Percentiles rank a stretch among this genome's conserved stretches.
Conservation (phyloP, 2,888 invertebrate species). For the Margaritifera margaritifera region DNA sequence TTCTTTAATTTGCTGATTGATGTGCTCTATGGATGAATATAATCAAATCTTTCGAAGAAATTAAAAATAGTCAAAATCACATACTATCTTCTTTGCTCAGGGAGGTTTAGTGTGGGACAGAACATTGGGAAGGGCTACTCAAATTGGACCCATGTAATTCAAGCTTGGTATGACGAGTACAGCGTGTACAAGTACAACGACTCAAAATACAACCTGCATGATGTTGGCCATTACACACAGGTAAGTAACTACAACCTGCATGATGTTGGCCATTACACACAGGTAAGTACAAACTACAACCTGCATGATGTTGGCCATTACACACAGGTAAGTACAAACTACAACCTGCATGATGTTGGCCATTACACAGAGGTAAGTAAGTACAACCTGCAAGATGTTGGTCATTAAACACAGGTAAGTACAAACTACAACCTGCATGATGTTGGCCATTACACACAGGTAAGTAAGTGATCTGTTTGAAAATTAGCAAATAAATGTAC, state of each 20-base stretch:
- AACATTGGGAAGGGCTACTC: conserved; percentile 27
- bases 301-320: conserved; percentile 37
- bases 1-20: too few relatives aligned
- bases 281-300: conserved; percentile 7
- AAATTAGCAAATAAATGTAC: too few relatives aligned
- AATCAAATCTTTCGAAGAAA: too few relatives aligned
- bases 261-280: too few relatives aligned
- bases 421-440: conserved; percentile 9
- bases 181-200: conserved; percentile 21
- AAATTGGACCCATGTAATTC: conserved; percentile 25
- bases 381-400: conserved; percentile 23
- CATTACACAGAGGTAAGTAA: too few relatives aligned
- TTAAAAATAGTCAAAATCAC: too few relatives aligned
- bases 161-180: conserved; percentile 32
- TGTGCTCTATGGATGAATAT: too few relatives aligned
- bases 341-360: too few relatives aligned
- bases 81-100: conserved; percentile 6
- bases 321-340: conserved; percentile 39
- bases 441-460: conserved; percentile 49
- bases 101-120: conserved; percentile 36
- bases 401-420: conserved; percentile 48
- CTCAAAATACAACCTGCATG: conserved; percentile 8
- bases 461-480: too few relatives aligned
- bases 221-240: conserved; percentile 47
- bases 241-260: too few relatives aligned